Evolutionary conservation across 92 coral and sea anemone species (phyloP), one percentile per base, ranked within the genome.

Genomic region (Galaxea fascicularis): DNA sequence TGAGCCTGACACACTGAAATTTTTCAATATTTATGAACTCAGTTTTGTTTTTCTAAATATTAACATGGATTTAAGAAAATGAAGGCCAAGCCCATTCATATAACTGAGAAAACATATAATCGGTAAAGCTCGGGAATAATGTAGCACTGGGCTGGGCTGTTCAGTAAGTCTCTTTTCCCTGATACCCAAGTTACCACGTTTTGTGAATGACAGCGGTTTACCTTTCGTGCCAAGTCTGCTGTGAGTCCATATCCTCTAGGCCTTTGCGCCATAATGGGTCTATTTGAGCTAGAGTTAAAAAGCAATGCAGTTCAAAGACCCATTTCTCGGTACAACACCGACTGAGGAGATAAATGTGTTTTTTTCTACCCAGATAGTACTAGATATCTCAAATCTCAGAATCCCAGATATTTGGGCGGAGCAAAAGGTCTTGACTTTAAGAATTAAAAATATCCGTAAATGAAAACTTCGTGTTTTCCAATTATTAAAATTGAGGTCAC

Each of bases 231-330:
- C 4, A 89, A 78, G 21, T 95, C 98, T 2, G 94, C 94, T 7
- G 97, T 75, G 39, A 94, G 66, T 47, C 98, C 94, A 47, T 76
- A 82, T 68, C 95, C 98, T 67, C 86, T 94, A 6, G 96, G 86
- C 80, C 91, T 92, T 29, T 64, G 31, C 11, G 95, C 90, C 93
- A 94, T 91, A 22, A 8, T 65, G 77, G 14, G 21, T 15, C 67
- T n/a, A 41, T 22, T 25, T 56, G 17, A 35, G n/a, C n/a, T n/a
- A 22, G 17, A 53, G 30, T 15, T 15, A 29, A 75, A 51, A 31
- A n/a, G 16, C 53, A 66, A 9, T 27, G 21, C 2, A 15, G n/a
- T 30, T 31, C 54, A 49, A 15, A 49, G 54, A 49, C 7, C 54
- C 6, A 9, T 0, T 14, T 30, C 15, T 3, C 11, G 45, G 21